Conservation (phyloP, 1,140 invertebrate genomes). For the Sesamia nonagrioides region DNA sequence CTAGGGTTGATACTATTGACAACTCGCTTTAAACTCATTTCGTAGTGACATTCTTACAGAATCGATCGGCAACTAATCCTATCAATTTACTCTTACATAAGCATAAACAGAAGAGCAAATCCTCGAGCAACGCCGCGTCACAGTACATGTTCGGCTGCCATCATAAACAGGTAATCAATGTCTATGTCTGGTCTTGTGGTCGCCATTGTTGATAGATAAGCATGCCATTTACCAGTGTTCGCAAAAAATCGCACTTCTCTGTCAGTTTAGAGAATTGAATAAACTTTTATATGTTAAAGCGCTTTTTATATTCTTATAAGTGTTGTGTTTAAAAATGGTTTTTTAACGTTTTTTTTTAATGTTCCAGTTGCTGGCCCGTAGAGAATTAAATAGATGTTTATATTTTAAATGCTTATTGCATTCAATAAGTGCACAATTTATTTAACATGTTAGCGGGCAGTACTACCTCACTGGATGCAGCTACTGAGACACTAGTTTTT, state of each 20-base stretch:
- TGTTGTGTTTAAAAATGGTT: background rate
- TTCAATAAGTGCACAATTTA: no score
- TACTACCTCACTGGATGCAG: no score
- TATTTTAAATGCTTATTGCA: background rate
- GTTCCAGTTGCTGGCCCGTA: background rate
- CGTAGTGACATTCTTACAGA: no score
- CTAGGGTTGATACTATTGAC: no score
- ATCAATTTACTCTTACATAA: no score
- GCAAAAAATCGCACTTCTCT: conserved; percentile 7
- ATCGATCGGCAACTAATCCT: no score
- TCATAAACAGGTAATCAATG: conserved; percentile 8
- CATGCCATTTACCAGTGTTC: background rate
- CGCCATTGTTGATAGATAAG: conserved; percentile 16
- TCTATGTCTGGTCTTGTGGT: no score
- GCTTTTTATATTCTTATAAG: no score
- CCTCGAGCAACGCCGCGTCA: background rate
- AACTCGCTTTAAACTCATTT: no score
- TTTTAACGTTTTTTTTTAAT: no score
- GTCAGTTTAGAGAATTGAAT: conserved; percentile 7
- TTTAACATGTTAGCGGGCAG: no score
- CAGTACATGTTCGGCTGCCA: background rate
- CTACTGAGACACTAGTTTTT: no score
- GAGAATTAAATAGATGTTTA: conserved; percentile 18
- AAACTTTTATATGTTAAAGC: conserved; percentile 4
- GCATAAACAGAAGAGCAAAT: background rate